These are phyloP conservation scores for Merodon equestris DNA, from an alignment of 2,888 invertebrate genomes.

Conservation along the genomic window DNA sequence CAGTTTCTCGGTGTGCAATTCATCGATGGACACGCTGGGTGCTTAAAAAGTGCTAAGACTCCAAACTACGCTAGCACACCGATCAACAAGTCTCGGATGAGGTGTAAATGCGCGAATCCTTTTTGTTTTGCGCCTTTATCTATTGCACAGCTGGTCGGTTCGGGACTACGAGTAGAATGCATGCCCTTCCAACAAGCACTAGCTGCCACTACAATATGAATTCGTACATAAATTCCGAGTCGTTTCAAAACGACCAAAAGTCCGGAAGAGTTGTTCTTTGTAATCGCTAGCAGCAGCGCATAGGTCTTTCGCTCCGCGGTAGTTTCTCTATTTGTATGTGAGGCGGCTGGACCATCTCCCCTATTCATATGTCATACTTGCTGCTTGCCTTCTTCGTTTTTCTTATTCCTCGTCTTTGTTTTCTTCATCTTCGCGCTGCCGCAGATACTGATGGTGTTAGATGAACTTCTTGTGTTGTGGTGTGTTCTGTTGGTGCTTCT, in stretches of 20 bases:
- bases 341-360: slow-evolving; percentile 52
- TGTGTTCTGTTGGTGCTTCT: neutral
- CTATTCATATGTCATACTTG: slow-evolving; percentile 64
- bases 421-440: no score
- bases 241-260: slow-evolving; percentile 45
- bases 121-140: slow-evolving; percentile 9
- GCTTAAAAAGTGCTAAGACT: no score
- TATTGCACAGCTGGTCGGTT: slow-evolving; percentile 28
- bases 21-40: slow-evolving; percentile 51
- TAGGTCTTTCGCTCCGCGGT: slow-evolving; percentile 2
- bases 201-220: slow-evolving; percentile 55
- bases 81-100: slow-evolving; percentile 1
- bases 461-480: slow-evolving; percentile 44
- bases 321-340: slow-evolving; percentile 6
- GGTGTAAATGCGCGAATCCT: slow-evolving; percentile 59
- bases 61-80: neutral
- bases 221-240: slow-evolving; percentile 65
- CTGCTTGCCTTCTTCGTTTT: no score
- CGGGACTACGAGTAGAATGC: slow-evolving; percentile 1
- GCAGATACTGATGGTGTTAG: slow-evolving; percentile 2
- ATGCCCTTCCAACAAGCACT: slow-evolving; percentile 34
- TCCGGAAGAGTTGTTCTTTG: slow-evolving; percentile 61
- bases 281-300: neutral
- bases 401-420: no score
- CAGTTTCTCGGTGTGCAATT: slow-evolving; percentile 47